These are phyloP conservation scores for Heteromurus nitidus DNA, from an alignment of 2,888 invertebrate species.

Conservation along the genomic window DNA sequence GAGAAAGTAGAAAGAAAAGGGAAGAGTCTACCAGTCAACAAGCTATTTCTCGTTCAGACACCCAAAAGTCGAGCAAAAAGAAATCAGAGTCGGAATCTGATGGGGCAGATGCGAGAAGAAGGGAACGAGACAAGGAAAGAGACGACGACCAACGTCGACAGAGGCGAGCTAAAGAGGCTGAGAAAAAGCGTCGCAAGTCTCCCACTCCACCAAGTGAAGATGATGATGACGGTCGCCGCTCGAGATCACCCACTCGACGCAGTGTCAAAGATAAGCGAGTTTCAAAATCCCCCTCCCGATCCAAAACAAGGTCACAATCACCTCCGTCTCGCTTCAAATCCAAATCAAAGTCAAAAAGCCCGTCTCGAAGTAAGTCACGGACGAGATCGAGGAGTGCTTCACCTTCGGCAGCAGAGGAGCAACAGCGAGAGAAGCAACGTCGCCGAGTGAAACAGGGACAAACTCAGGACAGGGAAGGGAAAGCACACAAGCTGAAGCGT, in stretches of 20 bases:
- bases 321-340: constrained; percentile 54
- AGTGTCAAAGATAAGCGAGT: constrained; percentile 38
- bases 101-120: too few relatives aligned
- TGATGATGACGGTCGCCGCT: constrained; percentile 46
- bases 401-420: constrained; percentile 19
- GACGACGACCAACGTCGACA: constrained; percentile 30
- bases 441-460: constrained; percentile 21
- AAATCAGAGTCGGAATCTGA: constrained; percentile 49
- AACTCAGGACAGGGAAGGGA: constrained; percentile 20
- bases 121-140: constrained; percentile 30
- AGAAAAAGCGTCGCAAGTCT: constrained; percentile 34
- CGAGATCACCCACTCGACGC: constrained; percentile 25
- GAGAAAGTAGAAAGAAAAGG: constrained; percentile 3
- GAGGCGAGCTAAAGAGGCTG: constrained; percentile 9
- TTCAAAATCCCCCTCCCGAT: constrained; percentile 64
- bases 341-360: constrained; percentile 62
- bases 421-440: constrained; percentile 35
- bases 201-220: constrained; percentile 43
- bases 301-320: constrained; percentile 65
- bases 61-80: constrained; percentile 3
- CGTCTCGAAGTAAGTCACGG: constrained; percentile 66
- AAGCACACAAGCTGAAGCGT: constrained; percentile 37
- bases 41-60: constrained; percentile 23
- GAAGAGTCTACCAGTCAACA: constrained; percentile 4
- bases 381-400: constrained; percentile 62